A percentile compares a stretch with the other conserved stretches of the same genome.
These are phyloP conservation scores for Venusia cambrica DNA, from an alignment of 2,888 invertebrate genomes.

Conservation along the genomic window DNA sequence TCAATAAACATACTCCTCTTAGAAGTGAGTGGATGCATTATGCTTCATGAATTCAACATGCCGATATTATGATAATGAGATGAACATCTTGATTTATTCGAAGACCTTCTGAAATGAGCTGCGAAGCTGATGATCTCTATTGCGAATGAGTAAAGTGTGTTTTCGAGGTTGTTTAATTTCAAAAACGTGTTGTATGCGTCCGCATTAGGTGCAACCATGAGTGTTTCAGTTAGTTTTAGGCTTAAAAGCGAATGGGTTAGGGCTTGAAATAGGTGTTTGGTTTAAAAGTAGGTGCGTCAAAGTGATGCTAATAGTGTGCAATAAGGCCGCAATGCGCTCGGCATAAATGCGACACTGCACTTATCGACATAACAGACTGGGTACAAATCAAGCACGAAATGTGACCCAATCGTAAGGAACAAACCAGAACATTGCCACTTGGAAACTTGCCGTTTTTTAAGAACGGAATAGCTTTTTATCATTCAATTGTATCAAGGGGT, in stretches of 20 bases:
- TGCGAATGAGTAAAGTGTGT: conserved; percentile 7
- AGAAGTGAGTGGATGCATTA: conserved; percentile 8
- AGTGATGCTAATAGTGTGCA: conserved; percentile 43
- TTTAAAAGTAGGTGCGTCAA: conserved; percentile 27
- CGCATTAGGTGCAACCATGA: conserved; percentile 5
- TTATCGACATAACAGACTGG: conserved; percentile 30
- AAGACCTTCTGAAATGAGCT: conserved; percentile 8
- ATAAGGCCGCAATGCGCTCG: conserved; percentile 40
- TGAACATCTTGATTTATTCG: conserved; percentile 18
- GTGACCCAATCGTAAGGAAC: conserved; percentile 20
- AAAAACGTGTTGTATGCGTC: conserved; percentile 2
- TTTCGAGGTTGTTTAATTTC: conserved; percentile 7
- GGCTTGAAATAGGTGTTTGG: conserved; percentile 13
- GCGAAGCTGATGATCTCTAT: conserved; percentile 10
- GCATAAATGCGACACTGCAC: conserved; percentile 27
- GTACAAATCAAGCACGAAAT: conserved; percentile 23
- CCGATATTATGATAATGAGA: conserved; percentile 21
- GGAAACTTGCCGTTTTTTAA: no score
- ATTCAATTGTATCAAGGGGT: no score
- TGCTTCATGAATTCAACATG: conserved; percentile 19
- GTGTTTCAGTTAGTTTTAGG: conserved; percentile 1
- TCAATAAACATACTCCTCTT: no score
- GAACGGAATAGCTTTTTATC: no score
- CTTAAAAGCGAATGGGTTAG: conserved; percentile 14
- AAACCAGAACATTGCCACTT: no score